phyloP scores from a whole-genome alignment of 1,140 invertebrate species.

The Pseudomyrmex flavicornis region DNA sequence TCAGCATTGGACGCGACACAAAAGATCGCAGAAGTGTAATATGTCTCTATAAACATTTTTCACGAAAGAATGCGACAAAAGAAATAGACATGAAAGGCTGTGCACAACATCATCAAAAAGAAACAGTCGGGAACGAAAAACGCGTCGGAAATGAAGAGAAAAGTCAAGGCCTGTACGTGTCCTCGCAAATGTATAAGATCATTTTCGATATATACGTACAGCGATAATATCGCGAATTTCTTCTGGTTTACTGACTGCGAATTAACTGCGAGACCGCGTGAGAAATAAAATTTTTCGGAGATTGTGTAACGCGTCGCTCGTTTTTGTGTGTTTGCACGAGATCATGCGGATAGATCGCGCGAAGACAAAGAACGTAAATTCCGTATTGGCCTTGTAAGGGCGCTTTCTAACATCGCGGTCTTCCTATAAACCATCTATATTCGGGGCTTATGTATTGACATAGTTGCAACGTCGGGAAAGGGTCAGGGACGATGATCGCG shows the following conservation, averaged over 20 bases:
- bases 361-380: conserved; percentile 17
- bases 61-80: not conserved
- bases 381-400: conserved; percentile 20
- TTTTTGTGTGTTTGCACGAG: not conserved
- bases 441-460: not conserved
- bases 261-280: not conserved
- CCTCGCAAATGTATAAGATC: too few species aligned
- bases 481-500: conserved; percentile 61
- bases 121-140: not conserved
- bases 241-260: too few species aligned
- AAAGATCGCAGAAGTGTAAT: not conserved
- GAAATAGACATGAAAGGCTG: not conserved
- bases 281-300: not conserved
- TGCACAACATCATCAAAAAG: too few species aligned
- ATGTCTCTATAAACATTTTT: not conserved
- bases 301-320: not conserved
- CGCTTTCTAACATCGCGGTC: conserved; percentile 27
- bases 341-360: not conserved
- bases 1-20: not conserved
- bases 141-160: too few species aligned
- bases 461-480: conserved; percentile 12
- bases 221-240: too few species aligned
- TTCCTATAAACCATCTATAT: conserved; percentile 25
- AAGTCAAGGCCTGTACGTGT: conserved; percentile 4
- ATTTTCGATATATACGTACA: too few species aligned